Evolutionary conservation across 2,113 vertebrate genomes (phyloP).

Genomic region (Scopus umbretta): DNA sequence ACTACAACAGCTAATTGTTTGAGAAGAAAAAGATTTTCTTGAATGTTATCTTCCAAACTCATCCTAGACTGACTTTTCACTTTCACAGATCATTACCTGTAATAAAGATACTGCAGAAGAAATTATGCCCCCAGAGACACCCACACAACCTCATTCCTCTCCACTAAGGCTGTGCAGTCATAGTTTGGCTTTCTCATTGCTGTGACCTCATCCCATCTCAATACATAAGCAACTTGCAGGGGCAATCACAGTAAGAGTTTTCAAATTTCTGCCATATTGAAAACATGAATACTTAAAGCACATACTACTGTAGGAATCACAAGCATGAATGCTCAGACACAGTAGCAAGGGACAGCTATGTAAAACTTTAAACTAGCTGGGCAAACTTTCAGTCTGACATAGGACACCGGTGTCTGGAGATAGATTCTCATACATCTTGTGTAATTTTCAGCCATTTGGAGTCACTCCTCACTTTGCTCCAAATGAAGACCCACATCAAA

Average conservation of each 20-base stretch:
- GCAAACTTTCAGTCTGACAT: background rate
- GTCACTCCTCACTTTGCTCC: background rate
- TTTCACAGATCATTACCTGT: background rate
- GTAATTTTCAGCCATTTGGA: background rate
- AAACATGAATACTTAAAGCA: background rate
- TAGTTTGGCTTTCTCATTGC: background rate
- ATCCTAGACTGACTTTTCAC: background rate
- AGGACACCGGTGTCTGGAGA: background rate
- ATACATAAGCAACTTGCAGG: background rate
- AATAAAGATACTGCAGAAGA: background rate
- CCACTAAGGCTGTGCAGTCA: background rate
- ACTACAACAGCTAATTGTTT: background rate
- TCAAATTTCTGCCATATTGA: background rate
- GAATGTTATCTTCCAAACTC: background rate
- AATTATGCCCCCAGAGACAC: background rate
- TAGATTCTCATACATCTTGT: background rate
- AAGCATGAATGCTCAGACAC: background rate
- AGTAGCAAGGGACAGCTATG: background rate
- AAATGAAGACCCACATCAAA: background rate
- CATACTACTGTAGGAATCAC: background rate
- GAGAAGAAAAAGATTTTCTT: background rate
- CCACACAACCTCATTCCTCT: background rate
- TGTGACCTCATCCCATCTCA: background rate
- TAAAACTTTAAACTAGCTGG: background rate
- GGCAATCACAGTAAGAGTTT: background rate